Conservation (phyloP, 2,113 vertebrate genomes). For the Rhabdomys dilectus region DNA sequence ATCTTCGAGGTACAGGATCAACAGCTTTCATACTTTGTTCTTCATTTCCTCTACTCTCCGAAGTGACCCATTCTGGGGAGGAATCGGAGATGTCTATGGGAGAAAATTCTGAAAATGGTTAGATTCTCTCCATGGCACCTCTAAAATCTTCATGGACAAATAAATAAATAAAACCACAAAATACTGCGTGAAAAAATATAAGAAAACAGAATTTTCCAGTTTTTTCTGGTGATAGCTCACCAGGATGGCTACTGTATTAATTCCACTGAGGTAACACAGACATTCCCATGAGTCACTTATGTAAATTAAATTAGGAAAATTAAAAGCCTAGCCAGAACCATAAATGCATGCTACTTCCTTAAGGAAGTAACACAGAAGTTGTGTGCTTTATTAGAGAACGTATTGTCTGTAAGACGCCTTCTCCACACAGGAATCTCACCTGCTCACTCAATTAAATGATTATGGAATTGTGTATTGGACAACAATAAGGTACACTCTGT, state of each 20-base stretch:
- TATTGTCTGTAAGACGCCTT: background rate
- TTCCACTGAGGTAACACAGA: background rate
- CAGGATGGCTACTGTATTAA: background rate
- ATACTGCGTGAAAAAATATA: background rate
- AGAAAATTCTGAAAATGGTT: background rate
- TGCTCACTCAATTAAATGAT: background rate
- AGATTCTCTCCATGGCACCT: background rate
- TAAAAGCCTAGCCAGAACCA: background rate
- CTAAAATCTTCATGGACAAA: background rate
- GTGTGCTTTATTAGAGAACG: background rate
- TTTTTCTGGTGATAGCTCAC: background rate
- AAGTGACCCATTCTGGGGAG: rapidly evolving
- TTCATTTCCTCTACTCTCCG: background rate
- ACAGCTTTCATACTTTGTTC: rapidly evolving
- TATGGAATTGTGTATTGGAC: background rate
- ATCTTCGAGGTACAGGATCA: background rate
- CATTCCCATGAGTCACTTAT: background rate
- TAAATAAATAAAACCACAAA: background rate
- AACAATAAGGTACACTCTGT: background rate
- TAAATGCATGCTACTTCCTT: background rate
- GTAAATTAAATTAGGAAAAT: background rate
- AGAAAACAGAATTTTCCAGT: background rate
- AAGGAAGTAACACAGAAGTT: background rate
- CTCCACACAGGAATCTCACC: background rate
- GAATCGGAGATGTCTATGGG: background rate